Evolutionary conservation across 2,888 invertebrate species (phyloP), one percentile per base, ranked within the genome.

Genomic region (Thereva nobilitata): DNA sequence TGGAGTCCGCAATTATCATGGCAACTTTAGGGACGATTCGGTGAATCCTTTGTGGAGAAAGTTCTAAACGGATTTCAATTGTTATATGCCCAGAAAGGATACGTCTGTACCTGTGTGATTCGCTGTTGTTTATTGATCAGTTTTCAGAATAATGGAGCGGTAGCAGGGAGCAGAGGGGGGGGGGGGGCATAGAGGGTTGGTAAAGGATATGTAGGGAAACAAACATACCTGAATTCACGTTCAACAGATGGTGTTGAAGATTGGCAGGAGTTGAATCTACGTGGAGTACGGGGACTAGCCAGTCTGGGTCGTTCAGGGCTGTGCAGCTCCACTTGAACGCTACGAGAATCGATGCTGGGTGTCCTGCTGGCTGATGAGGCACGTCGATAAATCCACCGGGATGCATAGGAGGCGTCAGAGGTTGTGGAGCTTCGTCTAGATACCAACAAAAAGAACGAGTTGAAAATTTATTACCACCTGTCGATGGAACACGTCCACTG

Each of bases 241-340:
- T 81, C 81, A 45, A 81, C 78, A 8, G 80, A 81, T 34, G 81
- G 80, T 59, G 80, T 79, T 23, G 80, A 77, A 9, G 79, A 79
- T 41, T 76, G 77, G 2, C 75, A 78, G 52, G 78, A 78, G 68
- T 76, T 77, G 54, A 77, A 75, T 55, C 80, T 76, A 63, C 78
- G 78, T 12, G 79, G 77, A 4, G 79, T 79, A 42, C 79, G 76
- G 9, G 79, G 70, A 71, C 76, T 76, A 5, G 77, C 23, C 23
- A 23, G 37, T 72, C 77, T 76, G 23, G 76, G 77, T 71, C 76
- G 75, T 59, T 81, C 80, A 23, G 80, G 80, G 70, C 80, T 81
- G 34, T 80, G 79, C 10, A 80, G 71, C 68, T 80, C 80, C 23
- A 80, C 80, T 70, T 80, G 81, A 61, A 79, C 74, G 42, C 77